Conservation (phyloP, 2,113 vertebrate genomes). For the Regulus satrapa region DNA sequence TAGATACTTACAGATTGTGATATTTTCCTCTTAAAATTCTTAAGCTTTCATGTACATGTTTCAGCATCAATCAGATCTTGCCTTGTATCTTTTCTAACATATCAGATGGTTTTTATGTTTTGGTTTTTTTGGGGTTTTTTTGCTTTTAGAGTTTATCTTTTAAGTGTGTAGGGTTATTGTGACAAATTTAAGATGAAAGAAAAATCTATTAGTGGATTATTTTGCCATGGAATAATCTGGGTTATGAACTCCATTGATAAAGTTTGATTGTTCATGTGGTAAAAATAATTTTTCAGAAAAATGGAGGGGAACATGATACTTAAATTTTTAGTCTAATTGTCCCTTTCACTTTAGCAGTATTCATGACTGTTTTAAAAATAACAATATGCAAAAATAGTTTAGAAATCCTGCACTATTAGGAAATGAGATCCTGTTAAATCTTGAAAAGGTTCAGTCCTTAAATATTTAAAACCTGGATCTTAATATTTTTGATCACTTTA, state of each 20-base stretch:
- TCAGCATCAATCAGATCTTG: neutral
- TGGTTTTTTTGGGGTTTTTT: too few species aligned
- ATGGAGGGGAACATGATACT: neutral
- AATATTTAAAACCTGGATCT: neutral
- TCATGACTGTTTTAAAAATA: slow-evolving; percentile 5
- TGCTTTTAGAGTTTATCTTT: neutral
- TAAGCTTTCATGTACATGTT: neutral
- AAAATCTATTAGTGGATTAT: neutral
- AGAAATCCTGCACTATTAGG: neutral
- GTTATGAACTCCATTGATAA: neutral
- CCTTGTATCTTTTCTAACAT: neutral
- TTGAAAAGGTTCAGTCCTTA: neutral
- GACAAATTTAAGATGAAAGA: neutral
- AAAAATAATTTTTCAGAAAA: neutral
- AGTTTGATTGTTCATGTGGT: neutral
- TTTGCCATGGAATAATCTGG: neutral
- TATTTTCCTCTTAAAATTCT: neutral
- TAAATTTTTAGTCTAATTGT: neutral
- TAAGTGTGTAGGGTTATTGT: neutral
- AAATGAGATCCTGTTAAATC: neutral
- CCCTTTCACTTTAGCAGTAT: neutral
- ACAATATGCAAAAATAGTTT: neutral
- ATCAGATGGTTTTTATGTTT: neutral
- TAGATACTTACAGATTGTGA: neutral
- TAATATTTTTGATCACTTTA: neutral